These are phyloP conservation scores for Corydoras maculifer DNA, from an alignment of 2,113 vertebrate species.

Conservation along the genomic window DNA sequence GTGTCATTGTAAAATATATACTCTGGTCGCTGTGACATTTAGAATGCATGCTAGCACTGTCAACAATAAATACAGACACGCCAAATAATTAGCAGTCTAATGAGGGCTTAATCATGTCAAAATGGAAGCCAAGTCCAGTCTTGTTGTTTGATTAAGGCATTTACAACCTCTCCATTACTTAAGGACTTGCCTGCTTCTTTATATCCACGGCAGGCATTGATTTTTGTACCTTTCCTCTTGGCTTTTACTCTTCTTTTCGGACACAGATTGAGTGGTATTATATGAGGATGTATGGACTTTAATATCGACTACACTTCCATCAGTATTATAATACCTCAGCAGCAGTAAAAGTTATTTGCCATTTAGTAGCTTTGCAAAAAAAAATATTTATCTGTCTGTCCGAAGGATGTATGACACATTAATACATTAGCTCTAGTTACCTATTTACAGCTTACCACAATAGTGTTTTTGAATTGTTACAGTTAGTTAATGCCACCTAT, in stretches of 20 bases:
- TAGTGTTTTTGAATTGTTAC: constrained; percentile 47
- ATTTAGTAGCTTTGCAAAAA: constrained; percentile 79
- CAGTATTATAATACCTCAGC: constrained; percentile 74
- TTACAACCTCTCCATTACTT: constrained; percentile 76
- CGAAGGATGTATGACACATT: constrained; percentile 56
- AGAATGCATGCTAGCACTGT: constrained; percentile 51
- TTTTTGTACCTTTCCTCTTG: constrained; percentile 48
- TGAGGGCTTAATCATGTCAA: constrained; percentile 71
- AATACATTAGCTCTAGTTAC: constrained; percentile 55
- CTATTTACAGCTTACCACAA: constrained; percentile 48
- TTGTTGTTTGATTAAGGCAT: constrained; percentile 57
- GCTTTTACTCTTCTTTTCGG: constrained; percentile 38
- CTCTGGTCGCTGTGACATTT: constrained; percentile 17
- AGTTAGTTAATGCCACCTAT: constrained; percentile 41
- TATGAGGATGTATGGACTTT: constrained; percentile 81
- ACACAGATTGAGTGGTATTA: constrained; percentile 82
- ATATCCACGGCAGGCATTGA: constrained; percentile 78
- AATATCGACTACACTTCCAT: constrained; percentile 81
- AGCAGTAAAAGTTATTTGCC: constrained; percentile 79
- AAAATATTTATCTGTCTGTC: constrained; percentile 70
- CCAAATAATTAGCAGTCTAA: constrained; percentile 71
- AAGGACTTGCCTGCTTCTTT: constrained; percentile 82
- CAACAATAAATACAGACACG: constrained; percentile 71
- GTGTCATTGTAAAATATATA: constrained; percentile 39
- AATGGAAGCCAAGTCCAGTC: constrained; percentile 61